Base-by-base conservation (phyloP, 2,113 vertebrate genomes). In the Apteryx mantelli region DNA sequence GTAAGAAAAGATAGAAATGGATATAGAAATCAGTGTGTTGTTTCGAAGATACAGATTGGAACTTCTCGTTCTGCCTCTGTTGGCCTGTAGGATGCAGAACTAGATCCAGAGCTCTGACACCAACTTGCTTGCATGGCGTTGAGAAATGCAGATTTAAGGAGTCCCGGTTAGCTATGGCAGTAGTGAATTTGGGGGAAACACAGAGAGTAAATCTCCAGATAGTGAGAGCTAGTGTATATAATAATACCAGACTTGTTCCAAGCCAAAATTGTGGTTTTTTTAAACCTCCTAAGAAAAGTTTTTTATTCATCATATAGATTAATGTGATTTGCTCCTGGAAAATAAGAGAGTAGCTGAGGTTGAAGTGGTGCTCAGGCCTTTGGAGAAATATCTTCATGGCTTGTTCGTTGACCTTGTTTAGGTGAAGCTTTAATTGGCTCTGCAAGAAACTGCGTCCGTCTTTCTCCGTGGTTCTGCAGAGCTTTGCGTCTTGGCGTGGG, bases 31-130 rank as follows among this genome's bases (percentile, higher is more conserved):
- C 1, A 19, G 12, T 56, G 24, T 61, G 16, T 61, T 20, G 65
- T 89, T 70, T 40, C 60, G 46, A 48, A 52, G 46, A 15, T 56
- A 73, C 30, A 13, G 3, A 36, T 30, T 46, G 82, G 40, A 89
- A 19, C 38, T 91, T 46, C 55, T 46, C 55, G 5, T 76, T 32
- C 44, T 82, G 48, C 38, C n/a, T 11, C 8, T 0, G 0, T 17
- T 60, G 22, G n/a, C 40, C 71, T 50, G 36, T 46, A 26, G 78
- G 78, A 40, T 50, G 28, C 3, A 2, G 48, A 71, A 2, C 38
- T 56, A 4, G 53, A 53, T 68, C 52, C 46, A 55, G n/a, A 85
- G 38, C 28, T 79, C 28, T 69, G 48, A 7, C 38, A 9, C n/a
- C 22, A 82, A 30, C 48, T 44, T 73, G n/a, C 48, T 40, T 73